Conservation (phyloP, 2,888 invertebrate species). For the Mantis religiosa region DNA sequence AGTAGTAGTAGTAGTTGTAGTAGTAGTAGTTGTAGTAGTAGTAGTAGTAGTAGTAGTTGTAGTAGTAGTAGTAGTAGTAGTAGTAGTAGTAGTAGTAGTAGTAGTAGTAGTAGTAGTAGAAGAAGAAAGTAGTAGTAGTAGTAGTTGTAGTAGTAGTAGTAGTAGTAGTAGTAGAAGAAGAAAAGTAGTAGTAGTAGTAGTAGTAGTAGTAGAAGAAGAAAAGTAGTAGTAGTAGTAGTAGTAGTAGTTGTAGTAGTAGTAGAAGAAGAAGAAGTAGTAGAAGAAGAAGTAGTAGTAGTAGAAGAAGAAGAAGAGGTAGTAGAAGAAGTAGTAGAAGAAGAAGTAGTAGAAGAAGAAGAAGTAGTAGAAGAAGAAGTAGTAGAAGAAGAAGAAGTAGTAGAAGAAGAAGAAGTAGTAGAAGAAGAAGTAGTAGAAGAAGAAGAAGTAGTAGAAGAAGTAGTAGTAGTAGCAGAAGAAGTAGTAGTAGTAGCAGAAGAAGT, state of each 20-base stretch:
- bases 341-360: not conserved
- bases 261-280: too few relatives aligned
- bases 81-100: constrained; percentile 7
- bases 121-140: too few relatives aligned
- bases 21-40: not conserved
- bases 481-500: too few relatives aligned
- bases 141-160: too few relatives aligned
- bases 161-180: too few relatives aligned
- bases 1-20: not conserved
- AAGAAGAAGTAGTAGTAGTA: not conserved
- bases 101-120: constrained; percentile 4
- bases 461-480: too few relatives aligned
- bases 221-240: too few relatives aligned
- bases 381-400: too few relatives aligned
- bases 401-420: too few relatives aligned
- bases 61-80: not conserved
- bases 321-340: not conserved
- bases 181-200: too few relatives aligned
- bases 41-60: not conserved
- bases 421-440: not conserved
- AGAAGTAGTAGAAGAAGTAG: not conserved
- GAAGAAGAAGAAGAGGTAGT: not conserved
- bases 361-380: not conserved
- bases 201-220: too few relatives aligned
- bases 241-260: too few relatives aligned